A percentile compares a stretch with the other conserved stretches of the same genome.
Evolutionary conservation across 2,113 vertebrate genomes (phyloP).

Genomic region (Anoplopoma fimbria): DNA sequence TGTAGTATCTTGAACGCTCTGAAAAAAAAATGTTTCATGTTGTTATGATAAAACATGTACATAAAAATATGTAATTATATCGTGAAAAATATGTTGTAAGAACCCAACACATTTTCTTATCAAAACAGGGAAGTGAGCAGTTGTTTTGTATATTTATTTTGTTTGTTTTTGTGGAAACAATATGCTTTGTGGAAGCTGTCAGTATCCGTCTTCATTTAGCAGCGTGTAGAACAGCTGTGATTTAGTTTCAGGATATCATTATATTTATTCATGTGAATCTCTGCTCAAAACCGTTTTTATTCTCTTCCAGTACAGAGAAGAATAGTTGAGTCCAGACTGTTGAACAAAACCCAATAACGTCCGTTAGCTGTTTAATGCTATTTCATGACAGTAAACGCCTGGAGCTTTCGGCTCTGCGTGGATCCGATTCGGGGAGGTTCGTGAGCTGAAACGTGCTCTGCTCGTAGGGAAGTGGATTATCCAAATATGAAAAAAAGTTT

Average conservation of each 20-base stretch:
- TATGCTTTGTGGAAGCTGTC: neutral
- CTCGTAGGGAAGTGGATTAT: slow-evolving; percentile 25
- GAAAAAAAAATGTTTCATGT: too few species aligned
- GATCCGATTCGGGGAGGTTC: neutral
- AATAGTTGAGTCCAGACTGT: neutral
- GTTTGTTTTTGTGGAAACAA: too few species aligned
- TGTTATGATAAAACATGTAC: too few species aligned
- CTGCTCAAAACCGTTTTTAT: neutral
- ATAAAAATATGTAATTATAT: neutral
- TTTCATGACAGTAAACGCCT: neutral
- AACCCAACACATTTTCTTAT: neutral
- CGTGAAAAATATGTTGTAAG: too few species aligned
- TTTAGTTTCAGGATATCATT: too few species aligned
- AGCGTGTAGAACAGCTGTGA: too few species aligned
- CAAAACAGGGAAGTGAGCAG: too few species aligned
- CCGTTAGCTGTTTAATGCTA: neutral
- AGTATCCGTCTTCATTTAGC: too few species aligned
- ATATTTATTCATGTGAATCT: too few species aligned
- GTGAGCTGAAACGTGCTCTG: neutral
- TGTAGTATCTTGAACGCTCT: too few species aligned
- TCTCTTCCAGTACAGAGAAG: neutral
- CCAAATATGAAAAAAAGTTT: slow-evolving; percentile 8
- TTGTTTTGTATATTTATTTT: too few species aligned
- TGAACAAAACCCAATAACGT: neutral
- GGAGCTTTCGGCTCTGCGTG: neutral